A percentile compares a stretch with the other conserved stretches of the same genome.
Evolutionary conservation across 2,888 invertebrate genomes (phyloP).

Genomic region (Drepana falcataria): DNA sequence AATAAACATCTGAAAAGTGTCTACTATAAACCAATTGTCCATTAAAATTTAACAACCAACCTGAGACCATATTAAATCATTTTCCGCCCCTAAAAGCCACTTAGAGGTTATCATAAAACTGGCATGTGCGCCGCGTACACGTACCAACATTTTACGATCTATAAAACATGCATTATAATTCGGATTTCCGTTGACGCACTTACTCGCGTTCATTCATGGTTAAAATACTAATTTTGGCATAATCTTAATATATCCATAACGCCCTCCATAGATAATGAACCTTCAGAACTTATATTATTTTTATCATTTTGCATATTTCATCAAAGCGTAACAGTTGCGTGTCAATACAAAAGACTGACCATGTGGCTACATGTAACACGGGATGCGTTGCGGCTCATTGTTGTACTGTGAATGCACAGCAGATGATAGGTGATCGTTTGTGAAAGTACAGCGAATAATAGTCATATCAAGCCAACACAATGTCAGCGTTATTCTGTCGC

Average conservation of each 20-base stretch:
- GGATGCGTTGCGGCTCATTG: conserved; percentile 21
- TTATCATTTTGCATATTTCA: not conserved
- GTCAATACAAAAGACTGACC: conserved; percentile 15
- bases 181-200: not conserved
- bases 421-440: conserved; percentile 52
- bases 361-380: conserved; percentile 16
- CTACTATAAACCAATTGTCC: conserved; percentile 4
- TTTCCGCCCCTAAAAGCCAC: not conserved
- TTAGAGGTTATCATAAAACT: conserved; percentile 2
- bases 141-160: not conserved
- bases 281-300: too few species aligned
- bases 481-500: conserved; percentile 36
- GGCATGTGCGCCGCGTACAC: not conserved
- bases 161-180: conserved; percentile 1
- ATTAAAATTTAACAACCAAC: conserved; percentile 15
- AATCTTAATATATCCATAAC: not conserved
- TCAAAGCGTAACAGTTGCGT: conserved; percentile 8
- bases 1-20: not conserved
- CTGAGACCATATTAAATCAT: conserved; percentile 6
- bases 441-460: conserved; percentile 46
- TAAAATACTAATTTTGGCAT: not conserved
- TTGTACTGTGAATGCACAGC: conserved; percentile 30
- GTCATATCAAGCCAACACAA: conserved; percentile 37
- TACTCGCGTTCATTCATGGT: not conserved
- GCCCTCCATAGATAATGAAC: too few species aligned